phyloP scores from a whole-genome alignment of 2,888 invertebrate species.

The Watsonalla binaria region DNA sequence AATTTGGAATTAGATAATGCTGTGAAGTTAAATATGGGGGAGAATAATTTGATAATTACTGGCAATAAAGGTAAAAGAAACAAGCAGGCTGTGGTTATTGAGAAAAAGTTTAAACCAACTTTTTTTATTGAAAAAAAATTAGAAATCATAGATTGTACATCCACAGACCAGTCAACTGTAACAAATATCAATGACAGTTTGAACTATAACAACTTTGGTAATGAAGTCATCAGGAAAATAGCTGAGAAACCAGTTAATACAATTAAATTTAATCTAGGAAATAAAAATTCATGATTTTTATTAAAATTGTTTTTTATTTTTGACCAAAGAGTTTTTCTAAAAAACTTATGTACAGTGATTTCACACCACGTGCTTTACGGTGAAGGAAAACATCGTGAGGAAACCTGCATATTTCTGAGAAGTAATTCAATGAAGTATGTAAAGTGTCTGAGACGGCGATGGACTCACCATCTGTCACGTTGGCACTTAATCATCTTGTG shows the following conservation, averaged over 20 bases:
- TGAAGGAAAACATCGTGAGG: no score
- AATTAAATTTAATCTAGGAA: constrained; percentile 57
- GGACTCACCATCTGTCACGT: no score
- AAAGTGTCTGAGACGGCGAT: no score
- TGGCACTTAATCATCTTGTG: no score
- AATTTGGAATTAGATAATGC: constrained; percentile 1
- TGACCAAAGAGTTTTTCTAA: no score
- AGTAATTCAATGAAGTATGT: no score
- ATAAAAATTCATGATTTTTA: constrained; percentile 24
- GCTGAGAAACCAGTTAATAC: constrained; percentile 52
- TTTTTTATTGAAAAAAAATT: constrained; percentile 9
- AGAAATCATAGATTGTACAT: constrained; percentile 57
- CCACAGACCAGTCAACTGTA: constrained; percentile 38
- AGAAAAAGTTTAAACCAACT: constrained; percentile 3
- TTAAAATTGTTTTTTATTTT: not conserved
- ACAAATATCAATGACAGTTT: constrained; percentile 59
- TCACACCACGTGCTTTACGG: no score
- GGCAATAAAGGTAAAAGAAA: constrained; percentile 28
- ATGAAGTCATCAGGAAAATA: constrained; percentile 47
- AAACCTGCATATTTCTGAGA: no score
- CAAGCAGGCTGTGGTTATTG: constrained; percentile 3
- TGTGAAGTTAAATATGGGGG: constrained; percentile 53
- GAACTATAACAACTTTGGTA: constrained; percentile 60
- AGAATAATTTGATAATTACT: constrained; percentile 39
- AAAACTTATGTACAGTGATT: no score